Percentiles rank a stretch among this genome's conserved stretches.
Evolutionary conservation across 1,140 invertebrate species (phyloP).

Genomic region (Zaprionus ghesquierei): DNA sequence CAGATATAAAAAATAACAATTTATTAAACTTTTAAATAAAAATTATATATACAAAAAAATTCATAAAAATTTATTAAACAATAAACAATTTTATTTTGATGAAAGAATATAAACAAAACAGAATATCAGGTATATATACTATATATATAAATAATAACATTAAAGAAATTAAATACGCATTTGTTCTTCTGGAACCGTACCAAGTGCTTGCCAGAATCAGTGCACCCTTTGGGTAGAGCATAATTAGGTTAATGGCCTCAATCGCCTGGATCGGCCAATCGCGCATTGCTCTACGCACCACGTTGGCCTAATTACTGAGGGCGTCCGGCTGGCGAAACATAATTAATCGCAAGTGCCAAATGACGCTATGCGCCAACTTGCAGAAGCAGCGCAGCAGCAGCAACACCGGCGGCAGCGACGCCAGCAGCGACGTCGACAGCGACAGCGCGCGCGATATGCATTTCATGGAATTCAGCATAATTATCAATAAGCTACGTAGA

Average conservation of each 20-base stretch:
- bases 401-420: background rate
- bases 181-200: background rate
- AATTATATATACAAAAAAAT: no score
- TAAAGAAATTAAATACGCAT: no score
- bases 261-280: background rate
- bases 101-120: no score
- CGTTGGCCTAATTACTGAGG: background rate
- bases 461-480: constrained; percentile 55
- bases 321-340: background rate
- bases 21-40: no score
- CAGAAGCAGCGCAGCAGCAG: background rate
- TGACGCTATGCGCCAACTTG: background rate
- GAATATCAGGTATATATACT: no score
- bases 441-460: constrained; percentile 25
- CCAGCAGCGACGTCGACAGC: background rate
- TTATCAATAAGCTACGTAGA: constrained; percentile 36
- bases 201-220: background rate
- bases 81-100: no score
- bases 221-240: background rate
- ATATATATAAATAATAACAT: no score
- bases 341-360: constrained; percentile 3
- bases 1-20: no score
- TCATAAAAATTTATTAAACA: no score
- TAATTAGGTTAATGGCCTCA: background rate
- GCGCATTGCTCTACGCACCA: background rate